These are phyloP conservation scores for Sebastes kiyomatsui DNA, from an alignment of 2,797 vertebrate species.

Conservation along the genomic window DNA sequence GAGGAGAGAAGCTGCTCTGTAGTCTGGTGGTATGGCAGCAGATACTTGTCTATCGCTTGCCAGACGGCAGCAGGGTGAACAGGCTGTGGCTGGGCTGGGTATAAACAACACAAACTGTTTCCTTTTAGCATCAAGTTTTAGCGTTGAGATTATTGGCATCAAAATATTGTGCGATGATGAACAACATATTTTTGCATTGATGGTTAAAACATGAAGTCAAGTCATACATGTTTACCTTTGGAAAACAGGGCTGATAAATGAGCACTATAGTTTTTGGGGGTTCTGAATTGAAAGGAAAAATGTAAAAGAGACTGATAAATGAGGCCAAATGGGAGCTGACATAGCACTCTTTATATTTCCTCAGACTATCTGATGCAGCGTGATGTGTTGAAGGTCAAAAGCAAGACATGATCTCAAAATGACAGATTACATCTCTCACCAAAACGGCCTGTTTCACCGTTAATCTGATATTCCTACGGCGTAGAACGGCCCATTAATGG, in stretches of 20 bases:
- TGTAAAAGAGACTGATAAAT: constrained; percentile 48
- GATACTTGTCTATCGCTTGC: not conserved
- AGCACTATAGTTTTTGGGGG: not conserved
- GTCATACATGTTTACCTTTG: constrained; percentile 18
- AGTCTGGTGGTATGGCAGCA: not conserved
- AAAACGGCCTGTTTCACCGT: constrained; percentile 18
- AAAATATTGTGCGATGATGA: not conserved
- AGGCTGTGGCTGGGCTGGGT: not conserved
- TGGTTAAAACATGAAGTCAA: not conserved
- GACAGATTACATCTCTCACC: constrained; percentile 45
- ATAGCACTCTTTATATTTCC: constrained; percentile 38
- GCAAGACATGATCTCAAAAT: constrained; percentile 46
- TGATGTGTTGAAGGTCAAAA: constrained; percentile 62
- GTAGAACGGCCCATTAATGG: constrained; percentile 26
- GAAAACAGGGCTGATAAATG: constrained; percentile 45
- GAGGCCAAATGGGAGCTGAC: constrained; percentile 42
- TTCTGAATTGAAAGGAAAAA: constrained; percentile 37
- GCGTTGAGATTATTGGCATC: not conserved
- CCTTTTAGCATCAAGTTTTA: not conserved
- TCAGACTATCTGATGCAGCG: constrained; percentile 28
- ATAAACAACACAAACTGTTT: constrained; percentile 16
- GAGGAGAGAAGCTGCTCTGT: not conserved
- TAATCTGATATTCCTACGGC: constrained; percentile 37
- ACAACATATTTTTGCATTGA: constrained; percentile 3
- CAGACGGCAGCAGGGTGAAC: not conserved